Conservation (phyloP, 2,797 vertebrate species). For the Ataeniobius toweri region DNA sequence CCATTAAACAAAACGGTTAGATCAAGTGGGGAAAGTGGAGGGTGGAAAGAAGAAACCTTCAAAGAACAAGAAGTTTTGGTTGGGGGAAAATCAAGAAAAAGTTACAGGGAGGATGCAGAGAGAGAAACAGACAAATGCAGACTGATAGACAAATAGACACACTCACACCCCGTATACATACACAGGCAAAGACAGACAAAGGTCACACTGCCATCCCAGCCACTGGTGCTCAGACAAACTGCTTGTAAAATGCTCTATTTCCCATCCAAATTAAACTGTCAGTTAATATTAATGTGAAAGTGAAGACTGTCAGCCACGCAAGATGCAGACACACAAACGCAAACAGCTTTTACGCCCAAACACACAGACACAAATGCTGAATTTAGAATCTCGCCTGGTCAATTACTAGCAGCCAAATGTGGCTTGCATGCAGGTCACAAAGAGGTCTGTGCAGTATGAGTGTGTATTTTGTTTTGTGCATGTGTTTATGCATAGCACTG, state of each 20-base stretch:
- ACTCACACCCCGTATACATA: conserved; percentile 14
- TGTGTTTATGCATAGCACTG: conserved; percentile 44
- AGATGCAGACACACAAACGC: conserved; percentile 22
- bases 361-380: conserved; percentile 47
- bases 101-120: neutral
- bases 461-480: conserved; percentile 9
- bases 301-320: conserved; percentile 66
- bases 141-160: conserved; percentile 32
- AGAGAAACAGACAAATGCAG: conserved; percentile 16
- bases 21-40: conserved; percentile 11
- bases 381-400: conserved; percentile 60
- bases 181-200: conserved; percentile 56
- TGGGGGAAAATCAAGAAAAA: conserved; percentile 4
- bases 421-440: conserved; percentile 55
- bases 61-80: conserved; percentile 11
- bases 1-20: conserved; percentile 8
- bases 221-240: conserved; percentile 61
- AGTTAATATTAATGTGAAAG: conserved; percentile 83
- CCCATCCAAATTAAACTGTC: conserved; percentile 83
- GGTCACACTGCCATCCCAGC: conserved; percentile 59
- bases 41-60: conserved; percentile 9
- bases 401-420: conserved; percentile 57
- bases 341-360: conserved; percentile 39
- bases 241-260: conserved; percentile 78
- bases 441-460: conserved; percentile 20